Evolutionary conservation across 2,797 vertebrate genomes (phyloP).

Genomic region (Oreonectes daqikongensis): DNA sequence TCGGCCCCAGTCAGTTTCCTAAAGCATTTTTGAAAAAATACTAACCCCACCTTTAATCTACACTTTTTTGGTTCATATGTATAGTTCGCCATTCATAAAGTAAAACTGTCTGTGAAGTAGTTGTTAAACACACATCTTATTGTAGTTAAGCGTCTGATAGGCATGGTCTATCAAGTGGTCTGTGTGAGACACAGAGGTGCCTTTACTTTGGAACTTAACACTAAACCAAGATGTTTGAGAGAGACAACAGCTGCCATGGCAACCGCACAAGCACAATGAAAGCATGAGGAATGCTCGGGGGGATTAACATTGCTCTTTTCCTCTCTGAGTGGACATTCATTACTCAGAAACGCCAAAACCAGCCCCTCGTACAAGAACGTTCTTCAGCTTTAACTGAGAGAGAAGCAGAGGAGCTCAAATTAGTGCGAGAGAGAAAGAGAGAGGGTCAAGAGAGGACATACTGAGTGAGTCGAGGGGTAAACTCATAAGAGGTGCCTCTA

Average conservation of each 20-base stretch:
- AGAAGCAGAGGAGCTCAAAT: constrained; percentile 27
- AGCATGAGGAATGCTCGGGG: constrained; percentile 45
- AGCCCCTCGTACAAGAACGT: constrained; percentile 7
- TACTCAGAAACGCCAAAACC: constrained; percentile 20
- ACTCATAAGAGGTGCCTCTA: constrained; percentile 52
- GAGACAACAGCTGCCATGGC: constrained; percentile 48
- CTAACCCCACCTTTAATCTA: too few species aligned
- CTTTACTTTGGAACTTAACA: constrained; percentile 41
- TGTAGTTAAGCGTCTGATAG: constrained; percentile 12
- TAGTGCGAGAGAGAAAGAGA: constrained; percentile 11
- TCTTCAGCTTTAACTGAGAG: constrained; percentile 20
- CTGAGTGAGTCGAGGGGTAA: constrained; percentile 23
- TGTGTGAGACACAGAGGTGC: constrained; percentile 37
- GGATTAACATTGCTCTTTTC: constrained; percentile 36
- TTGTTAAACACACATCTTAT: neutral
- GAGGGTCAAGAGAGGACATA: constrained; percentile 8
- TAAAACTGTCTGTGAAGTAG: neutral
- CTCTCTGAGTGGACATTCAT: constrained; percentile 40
- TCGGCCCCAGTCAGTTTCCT: too few species aligned
- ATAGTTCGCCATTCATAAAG: too few species aligned
- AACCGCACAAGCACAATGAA: constrained; percentile 47
- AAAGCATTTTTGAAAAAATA: too few species aligned
- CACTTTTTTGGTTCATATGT: neutral
- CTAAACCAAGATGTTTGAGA: constrained; percentile 38
- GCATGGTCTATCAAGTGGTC: constrained; percentile 34